phyloP scores from a whole-genome alignment of 2,888 invertebrate species.

The Chrysolina oricalcia region DNA sequence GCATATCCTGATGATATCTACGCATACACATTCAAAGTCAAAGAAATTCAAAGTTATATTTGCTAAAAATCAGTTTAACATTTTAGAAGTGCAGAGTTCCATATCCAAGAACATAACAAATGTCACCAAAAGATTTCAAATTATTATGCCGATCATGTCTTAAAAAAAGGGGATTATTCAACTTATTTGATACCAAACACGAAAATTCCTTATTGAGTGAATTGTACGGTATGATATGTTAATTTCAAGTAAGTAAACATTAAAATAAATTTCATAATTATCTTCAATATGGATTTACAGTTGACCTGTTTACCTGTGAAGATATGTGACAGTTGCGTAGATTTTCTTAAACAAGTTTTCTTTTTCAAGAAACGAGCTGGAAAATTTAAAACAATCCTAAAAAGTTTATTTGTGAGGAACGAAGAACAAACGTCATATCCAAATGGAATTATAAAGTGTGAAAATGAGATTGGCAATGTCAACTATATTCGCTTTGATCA shows the following conservation, averaged over 20 bases:
- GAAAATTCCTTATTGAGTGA: slow-evolving; percentile 40
- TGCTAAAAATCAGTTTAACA: too few species aligned
- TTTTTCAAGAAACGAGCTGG: slow-evolving; percentile 40
- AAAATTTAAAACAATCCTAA: slow-evolving; percentile 41
- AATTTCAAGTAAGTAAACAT: slow-evolving; percentile 37
- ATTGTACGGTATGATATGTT: slow-evolving; percentile 37
- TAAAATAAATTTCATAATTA: slow-evolving; percentile 2
- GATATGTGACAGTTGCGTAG: slow-evolving; percentile 42
- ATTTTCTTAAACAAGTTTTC: slow-evolving; percentile 44
- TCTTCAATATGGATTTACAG: slow-evolving; percentile 35
- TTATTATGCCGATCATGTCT: slow-evolving; percentile 43
- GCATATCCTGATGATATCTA: too few species aligned
- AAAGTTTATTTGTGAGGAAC: slow-evolving; percentile 28
- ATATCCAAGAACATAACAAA: neutral
- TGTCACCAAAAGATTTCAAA: slow-evolving; percentile 36
- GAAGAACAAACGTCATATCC: slow-evolving; percentile 16
- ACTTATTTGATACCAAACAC: slow-evolving; percentile 42
- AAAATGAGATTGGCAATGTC: neutral
- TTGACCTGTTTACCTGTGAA: slow-evolving; percentile 42
- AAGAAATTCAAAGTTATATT: too few species aligned
- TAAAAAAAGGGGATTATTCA: slow-evolving; percentile 34
- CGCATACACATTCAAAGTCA: too few species aligned
- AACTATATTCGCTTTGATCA: too few species aligned
- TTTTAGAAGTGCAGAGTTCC: too few species aligned
- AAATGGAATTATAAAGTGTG: neutral